phyloP scores from a whole-genome alignment of 1,140 invertebrate genomes.

The Anthonomus grandis region DNA sequence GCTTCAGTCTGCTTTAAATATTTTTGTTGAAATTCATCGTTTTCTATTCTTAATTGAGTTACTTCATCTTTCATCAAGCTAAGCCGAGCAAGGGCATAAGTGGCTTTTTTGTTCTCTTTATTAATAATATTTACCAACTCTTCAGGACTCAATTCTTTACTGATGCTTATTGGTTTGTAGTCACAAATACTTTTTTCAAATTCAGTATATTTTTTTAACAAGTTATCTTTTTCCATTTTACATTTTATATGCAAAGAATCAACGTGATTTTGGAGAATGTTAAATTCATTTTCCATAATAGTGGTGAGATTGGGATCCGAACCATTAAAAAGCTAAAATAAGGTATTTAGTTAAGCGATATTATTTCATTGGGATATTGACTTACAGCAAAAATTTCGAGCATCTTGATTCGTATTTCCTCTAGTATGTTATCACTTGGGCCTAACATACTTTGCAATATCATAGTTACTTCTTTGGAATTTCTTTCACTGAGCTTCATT shows the following conservation, averaged over 20 bases:
- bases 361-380: no score
- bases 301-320: neutral
- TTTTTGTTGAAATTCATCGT: neutral
- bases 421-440: no score
- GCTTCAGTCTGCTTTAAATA: neutral
- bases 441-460: no score
- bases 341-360: no score
- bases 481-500: no score
- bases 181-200: neutral
- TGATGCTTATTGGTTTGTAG: neutral
- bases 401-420: no score
- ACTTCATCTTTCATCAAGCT: conserved; percentile 4
- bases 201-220: neutral
- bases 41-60: no score
- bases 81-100: neutral
- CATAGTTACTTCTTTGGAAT: no score
- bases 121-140: neutral
- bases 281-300: conserved; percentile 15
- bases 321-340: neutral
- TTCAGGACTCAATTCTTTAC: neutral
- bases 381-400: no score
- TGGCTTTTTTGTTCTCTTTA: conserved; percentile 1
- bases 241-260: conserved; percentile 16
- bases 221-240: conserved; percentile 9
- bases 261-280: conserved; percentile 6